Conservation (phyloP, 1,140 invertebrate species). For the Theocolax elegans region DNA sequence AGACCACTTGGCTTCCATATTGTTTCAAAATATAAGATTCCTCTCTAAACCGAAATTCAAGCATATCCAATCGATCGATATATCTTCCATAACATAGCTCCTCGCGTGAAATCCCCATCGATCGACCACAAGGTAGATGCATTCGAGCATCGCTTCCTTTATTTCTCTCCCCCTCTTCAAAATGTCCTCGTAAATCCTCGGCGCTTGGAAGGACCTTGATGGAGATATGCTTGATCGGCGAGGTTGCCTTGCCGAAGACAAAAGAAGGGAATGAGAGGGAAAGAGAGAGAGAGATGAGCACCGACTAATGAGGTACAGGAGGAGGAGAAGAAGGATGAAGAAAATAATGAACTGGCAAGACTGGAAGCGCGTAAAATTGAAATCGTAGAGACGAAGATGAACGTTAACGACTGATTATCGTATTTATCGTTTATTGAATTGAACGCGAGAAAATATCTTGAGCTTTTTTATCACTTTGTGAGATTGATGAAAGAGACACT, state of each 20-base stretch:
- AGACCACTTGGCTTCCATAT: no score
- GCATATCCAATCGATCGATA: no score
- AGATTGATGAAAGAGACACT: no score
- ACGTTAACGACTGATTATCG: slow-evolving; percentile 32
- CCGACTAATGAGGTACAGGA: slow-evolving; percentile 14
- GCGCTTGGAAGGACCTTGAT: slow-evolving; percentile 21
- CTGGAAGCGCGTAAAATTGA: slow-evolving; percentile 34
- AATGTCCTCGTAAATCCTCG: no score
- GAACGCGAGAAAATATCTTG: background rate
- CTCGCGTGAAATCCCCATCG: no score
- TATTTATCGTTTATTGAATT: slow-evolving; percentile 30
- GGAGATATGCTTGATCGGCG: slow-evolving; percentile 7
- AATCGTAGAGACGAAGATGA: slow-evolving; percentile 23
- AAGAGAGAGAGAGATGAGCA: background rate
- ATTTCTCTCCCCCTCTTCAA: no score
- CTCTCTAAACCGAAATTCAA: no score
- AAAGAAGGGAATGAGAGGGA: background rate
- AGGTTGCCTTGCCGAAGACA: slow-evolving; percentile 2
- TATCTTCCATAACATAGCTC: no score
- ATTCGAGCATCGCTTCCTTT: no score
- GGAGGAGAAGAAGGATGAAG: background rate
- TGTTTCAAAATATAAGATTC: no score
- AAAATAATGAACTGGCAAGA: slow-evolving; percentile 20
- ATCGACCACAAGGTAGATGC: no score
- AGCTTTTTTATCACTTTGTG: no score